Evolutionary conservation across 23 tunicate species (phyloP).

Genomic region (Ascidia mentula): DNA sequence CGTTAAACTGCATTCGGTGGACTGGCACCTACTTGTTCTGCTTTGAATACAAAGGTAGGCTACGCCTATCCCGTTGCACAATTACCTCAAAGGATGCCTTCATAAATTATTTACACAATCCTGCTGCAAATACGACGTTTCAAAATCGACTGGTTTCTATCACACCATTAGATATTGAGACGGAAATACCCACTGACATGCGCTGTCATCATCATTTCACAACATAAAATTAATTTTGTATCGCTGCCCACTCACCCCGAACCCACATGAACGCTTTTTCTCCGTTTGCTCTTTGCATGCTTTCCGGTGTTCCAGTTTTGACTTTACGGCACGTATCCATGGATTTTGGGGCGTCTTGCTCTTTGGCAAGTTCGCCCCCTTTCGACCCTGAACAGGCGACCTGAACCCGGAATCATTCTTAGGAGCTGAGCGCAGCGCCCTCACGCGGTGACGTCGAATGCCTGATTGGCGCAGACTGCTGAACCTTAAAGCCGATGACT

Average conservation of each 20-base stretch:
- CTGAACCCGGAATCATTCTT: not conserved
- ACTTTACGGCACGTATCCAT: not conserved
- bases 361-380: not conserved
- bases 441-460: slow-evolving; percentile 12
- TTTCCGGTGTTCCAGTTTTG: slow-evolving; percentile 1
- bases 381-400: not conserved
- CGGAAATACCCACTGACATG: too few species aligned
- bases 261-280: not conserved
- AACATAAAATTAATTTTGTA: too few species aligned
- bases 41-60: too few species aligned
- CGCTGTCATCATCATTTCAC: not conserved
- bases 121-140: too few species aligned
- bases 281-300: slow-evolving; percentile 1
- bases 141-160: too few species aligned
- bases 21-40: too few species aligned
- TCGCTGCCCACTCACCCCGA: not conserved
- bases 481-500: not conserved
- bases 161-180: too few species aligned
- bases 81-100: too few species aligned
- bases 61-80: too few species aligned
- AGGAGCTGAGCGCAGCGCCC: not conserved
- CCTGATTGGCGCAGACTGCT: slow-evolving; percentile 2
- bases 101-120: too few species aligned
- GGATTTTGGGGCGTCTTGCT: not conserved
- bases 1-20: too few species aligned